Conservation (phyloP, 92 coral and sea anemone genomes). For the Ricordea florida region DNA sequence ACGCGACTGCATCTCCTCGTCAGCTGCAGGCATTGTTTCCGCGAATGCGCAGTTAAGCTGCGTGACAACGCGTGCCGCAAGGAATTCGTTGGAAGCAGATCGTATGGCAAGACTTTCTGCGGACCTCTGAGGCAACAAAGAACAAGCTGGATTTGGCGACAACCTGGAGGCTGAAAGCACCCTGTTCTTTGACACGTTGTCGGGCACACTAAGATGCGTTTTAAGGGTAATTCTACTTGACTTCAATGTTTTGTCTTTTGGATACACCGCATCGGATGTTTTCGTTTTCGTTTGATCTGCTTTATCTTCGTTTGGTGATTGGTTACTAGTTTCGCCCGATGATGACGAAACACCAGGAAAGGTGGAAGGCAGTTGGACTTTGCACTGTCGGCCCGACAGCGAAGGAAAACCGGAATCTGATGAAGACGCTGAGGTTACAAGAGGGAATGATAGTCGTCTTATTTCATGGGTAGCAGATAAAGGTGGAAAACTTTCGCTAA, state of each 20-base stretch:
- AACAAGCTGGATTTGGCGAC: slow-evolving; percentile 3
- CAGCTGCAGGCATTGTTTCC: neutral
- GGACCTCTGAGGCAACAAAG: slow-evolving; percentile 14
- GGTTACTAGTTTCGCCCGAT: neutral
- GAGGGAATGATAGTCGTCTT: slow-evolving; percentile 16
- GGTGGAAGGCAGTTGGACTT: slow-evolving; percentile 13
- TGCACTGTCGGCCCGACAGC: slow-evolving; percentile 19
- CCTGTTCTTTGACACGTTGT: neutral
- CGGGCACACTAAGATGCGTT: neutral
- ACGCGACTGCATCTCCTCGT: neutral
- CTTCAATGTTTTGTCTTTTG: neutral
- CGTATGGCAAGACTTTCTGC: slow-evolving; percentile 21
- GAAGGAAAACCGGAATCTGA: neutral
- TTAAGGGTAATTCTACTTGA: too few species aligned
- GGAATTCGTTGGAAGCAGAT: slow-evolving; percentile 38
- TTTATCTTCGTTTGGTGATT: neutral
- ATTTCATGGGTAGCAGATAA: neutral
- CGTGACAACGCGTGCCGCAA: slow-evolving; percentile 53
- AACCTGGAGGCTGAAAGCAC: neutral
- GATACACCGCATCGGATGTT: neutral
- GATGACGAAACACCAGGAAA: slow-evolving; percentile 14
- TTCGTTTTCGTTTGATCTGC: neutral
- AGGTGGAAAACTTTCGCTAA: slow-evolving; percentile 13
- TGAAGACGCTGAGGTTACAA: neutral
- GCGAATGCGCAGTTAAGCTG: slow-evolving; percentile 23